Evolutionary conservation across 1,140 invertebrate species (phyloP).

Genomic region (Steinernema feltiae): DNA sequence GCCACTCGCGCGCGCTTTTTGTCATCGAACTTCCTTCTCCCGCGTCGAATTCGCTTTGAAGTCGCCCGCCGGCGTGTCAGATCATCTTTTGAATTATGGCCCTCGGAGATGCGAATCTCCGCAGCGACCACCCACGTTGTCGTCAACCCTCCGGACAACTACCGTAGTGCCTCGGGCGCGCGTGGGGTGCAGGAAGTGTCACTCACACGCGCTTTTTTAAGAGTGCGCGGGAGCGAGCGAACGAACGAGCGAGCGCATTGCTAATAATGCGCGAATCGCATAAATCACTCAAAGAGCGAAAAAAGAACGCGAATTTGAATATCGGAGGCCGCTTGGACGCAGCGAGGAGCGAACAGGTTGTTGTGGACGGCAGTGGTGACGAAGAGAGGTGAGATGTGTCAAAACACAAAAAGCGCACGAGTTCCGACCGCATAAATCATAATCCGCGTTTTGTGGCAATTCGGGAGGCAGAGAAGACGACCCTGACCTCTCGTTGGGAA

Average conservation of each 20-base stretch:
- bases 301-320: slow-evolving; percentile 6
- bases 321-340: neutral
- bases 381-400: too few relatives aligned
- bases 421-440: too few relatives aligned
- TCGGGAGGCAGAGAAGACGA: too few relatives aligned
- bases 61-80: neutral
- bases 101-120: slow-evolving; percentile 7
- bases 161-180: neutral
- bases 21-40: neutral
- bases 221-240: neutral
- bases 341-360: too few relatives aligned
- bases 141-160: neutral
- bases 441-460: too few relatives aligned
- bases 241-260: neutral
- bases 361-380: too few relatives aligned
- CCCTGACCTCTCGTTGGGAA: too few relatives aligned
- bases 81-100: slow-evolving; percentile 11
- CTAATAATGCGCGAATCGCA: slow-evolving; percentile 8
- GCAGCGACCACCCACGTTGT: slow-evolving; percentile 1
- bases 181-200: neutral
- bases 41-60: neutral
- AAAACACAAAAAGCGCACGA: too few relatives aligned
- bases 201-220: neutral
- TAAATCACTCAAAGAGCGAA: neutral
- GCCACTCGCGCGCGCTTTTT: slow-evolving; percentile 4